Conservation (phyloP, 37 sponge, comb jelly and placozoan genomes). For the Chondrilla cf. caribensis region DNA sequence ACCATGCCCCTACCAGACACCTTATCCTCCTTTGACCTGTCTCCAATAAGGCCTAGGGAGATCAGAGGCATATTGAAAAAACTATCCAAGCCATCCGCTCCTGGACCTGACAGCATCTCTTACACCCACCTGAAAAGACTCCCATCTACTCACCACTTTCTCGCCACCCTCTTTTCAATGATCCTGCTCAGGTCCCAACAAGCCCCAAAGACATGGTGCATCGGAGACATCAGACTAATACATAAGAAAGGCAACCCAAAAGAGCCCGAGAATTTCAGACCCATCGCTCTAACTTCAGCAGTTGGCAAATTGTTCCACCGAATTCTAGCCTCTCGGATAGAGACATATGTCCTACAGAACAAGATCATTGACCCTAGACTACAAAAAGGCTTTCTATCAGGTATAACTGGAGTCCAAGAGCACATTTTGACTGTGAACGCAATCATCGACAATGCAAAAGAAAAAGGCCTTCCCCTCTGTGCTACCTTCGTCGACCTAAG, state of each 20-base stretch:
- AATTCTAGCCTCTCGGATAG: background rate
- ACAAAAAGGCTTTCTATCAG: conserved; percentile 1
- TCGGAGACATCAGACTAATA: background rate
- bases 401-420: background rate
- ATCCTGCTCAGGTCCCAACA: background rate
- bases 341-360: background rate
- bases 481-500: background rate
- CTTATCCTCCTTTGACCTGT: too few relatives aligned
- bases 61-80: too few relatives aligned
- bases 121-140: too few relatives aligned
- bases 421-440: background rate
- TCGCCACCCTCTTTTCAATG: too few relatives aligned
- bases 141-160: too few relatives aligned
- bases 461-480: background rate
- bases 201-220: background rate
- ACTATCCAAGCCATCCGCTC: too few relatives aligned
- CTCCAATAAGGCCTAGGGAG: too few relatives aligned
- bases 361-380: background rate
- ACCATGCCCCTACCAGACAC: too few relatives aligned
- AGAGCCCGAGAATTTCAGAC: conserved; percentile 2
- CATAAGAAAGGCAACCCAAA: background rate
- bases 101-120: too few relatives aligned
- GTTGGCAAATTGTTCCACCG: background rate
- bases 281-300: background rate
- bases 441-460: background rate